These are phyloP conservation scores for Cephalopachus bancanus DNA, from an alignment of 2,797 vertebrate genomes.

Conservation along the genomic window DNA sequence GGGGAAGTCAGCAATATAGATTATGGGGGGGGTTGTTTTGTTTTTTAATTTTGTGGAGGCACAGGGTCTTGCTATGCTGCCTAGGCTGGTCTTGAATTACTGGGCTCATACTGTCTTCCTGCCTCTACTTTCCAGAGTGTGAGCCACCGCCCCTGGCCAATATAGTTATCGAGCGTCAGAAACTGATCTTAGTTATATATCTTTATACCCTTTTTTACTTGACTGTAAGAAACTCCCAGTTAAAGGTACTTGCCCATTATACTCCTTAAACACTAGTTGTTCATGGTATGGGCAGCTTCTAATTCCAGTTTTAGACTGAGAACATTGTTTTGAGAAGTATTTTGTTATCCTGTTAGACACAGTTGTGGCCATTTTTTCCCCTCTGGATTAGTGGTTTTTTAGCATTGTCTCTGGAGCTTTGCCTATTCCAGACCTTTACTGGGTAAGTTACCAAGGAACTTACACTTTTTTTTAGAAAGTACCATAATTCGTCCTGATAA, in stretches of 20 bases:
- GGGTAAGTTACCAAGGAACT: neutral
- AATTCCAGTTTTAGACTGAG: neutral
- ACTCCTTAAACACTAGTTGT: slow-evolving; percentile 6
- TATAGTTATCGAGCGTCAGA: neutral
- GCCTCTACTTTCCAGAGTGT: no score
- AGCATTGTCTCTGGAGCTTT: neutral
- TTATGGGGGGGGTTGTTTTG: neutral
- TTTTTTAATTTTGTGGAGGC: no score
- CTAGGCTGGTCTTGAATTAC: no score
- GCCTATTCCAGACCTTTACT: neutral
- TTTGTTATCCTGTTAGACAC: neutral
- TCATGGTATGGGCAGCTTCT: neutral
- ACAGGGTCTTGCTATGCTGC: no score
- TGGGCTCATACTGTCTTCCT: no score
- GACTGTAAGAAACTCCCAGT: neutral
- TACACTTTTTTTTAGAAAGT: neutral
- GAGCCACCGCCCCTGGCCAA: no score
- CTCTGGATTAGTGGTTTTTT: neutral
- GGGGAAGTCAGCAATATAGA: neutral
- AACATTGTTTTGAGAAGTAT: neutral
- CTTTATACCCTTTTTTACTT: neutral
- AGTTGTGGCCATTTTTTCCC: neutral
- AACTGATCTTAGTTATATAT: neutral
- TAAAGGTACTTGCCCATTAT: neutral
- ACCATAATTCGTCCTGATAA: neutral